These are phyloP conservation scores for Xiphorhynchus elegans DNA, from an alignment of 2,113 vertebrate genomes.

Conservation along the genomic window DNA sequence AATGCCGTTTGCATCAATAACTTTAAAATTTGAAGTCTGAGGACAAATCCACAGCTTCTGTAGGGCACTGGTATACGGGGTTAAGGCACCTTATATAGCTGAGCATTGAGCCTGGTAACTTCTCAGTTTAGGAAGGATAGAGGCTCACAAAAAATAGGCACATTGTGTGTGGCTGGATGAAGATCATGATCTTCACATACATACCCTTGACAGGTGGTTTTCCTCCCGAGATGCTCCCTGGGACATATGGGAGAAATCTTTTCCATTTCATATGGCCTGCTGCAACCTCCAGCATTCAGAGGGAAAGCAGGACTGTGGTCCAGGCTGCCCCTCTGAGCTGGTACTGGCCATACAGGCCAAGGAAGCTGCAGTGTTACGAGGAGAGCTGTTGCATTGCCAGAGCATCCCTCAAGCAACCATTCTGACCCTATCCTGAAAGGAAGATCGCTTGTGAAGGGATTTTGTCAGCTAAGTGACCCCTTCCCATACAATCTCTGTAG, in stretches of 20 bases:
- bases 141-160: background rate
- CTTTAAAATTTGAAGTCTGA: background rate
- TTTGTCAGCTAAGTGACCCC: background rate
- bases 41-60: background rate
- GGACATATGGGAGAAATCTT: background rate
- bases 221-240: background rate
- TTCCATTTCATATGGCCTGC: background rate
- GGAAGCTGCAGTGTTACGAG: background rate
- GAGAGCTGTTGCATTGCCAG: background rate
- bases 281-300: fast-evolving
- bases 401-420: background rate
- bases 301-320: background rate
- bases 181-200: background rate
- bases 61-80: background rate
- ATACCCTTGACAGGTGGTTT: background rate
- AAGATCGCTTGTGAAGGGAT: background rate
- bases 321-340: background rate
- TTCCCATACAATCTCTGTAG: background rate
- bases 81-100: background rate
- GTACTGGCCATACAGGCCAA: background rate
- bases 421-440: background rate
- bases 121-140: background rate
- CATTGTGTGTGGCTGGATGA: background rate
- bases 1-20: background rate
- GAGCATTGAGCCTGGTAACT: background rate